Evolutionary conservation across 2,888 invertebrate genomes (phyloP), one percentile per base, ranked within the genome.

Genomic region (Macropis europaea): DNA sequence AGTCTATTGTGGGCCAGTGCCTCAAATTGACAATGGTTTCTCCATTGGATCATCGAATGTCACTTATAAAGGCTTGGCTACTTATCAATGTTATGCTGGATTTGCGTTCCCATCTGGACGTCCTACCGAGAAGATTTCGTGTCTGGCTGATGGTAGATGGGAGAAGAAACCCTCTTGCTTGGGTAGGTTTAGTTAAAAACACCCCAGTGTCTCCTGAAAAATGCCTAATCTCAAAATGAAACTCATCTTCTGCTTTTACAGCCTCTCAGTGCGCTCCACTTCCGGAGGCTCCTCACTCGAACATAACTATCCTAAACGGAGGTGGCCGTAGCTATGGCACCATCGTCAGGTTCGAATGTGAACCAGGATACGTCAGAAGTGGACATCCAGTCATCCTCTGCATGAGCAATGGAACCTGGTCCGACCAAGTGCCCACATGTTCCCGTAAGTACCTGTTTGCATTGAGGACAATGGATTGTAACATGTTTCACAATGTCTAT

Each of bases 21-120:
- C 98, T 60, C 99, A 99, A 92, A 99, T 99, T 76, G 97, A 97
- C 87, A 99, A 98, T 89, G 98, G 98, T 48, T 98, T 98, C 90
- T 98, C 98, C 2, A 97, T 97, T 88, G 97, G 97, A 48, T 97
- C 98, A 0, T 95, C 97, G 2, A 98, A 98, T 90, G 98, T 99
- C 5, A 98, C 98, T 0, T 99, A 97, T 87, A 93, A 95, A 73
- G 98, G 98, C 32, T 93, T 97, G 77, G 98, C 98, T 60, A 97
- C 97, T 89, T 99, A 98, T 89, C 97, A 98, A 87, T 99, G 98
- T 88, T 98, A 99, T 89, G 97, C 98, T 57, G 98, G 97, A 42
- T 98, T 98, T 88, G 97, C 97, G 53, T 98, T 99, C 87, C 94
- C 97, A 3, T 96, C 97, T 53, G 95, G 95, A 54, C 93, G 95